Conservation (phyloP, 2,797 vertebrate genomes). For the Acanthornis magna region DNA sequence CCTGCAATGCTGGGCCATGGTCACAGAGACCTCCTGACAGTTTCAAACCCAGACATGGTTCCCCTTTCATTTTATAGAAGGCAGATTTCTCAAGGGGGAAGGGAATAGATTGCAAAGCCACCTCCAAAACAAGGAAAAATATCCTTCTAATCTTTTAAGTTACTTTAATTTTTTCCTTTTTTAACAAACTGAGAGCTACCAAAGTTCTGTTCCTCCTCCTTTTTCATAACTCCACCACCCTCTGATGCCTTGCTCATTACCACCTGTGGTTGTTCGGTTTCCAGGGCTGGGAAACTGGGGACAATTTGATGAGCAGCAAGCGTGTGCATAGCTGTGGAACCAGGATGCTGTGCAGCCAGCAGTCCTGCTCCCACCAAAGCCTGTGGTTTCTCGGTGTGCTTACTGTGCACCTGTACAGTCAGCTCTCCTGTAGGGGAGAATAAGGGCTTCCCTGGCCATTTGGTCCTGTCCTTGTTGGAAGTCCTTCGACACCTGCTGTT, state of each 20-base stretch:
- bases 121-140: not conserved
- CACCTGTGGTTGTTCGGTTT: not conserved
- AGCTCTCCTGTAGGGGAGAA: not conserved
- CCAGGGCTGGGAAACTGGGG: not conserved
- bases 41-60: not conserved
- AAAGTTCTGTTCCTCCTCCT: not conserved
- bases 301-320: not conserved
- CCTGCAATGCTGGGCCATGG: not conserved
- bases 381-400: rapidly evolving
- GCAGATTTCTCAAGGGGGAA: not conserved
- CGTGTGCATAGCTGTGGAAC: not conserved
- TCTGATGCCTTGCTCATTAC: not conserved
- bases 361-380: not conserved
- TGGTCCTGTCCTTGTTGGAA: not conserved
- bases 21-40: not conserved
- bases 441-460: not conserved
- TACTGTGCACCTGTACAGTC: not conserved
- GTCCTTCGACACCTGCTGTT: not conserved
- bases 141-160: not conserved
- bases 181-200: not conserved
- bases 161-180: not conserved
- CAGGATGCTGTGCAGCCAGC: not conserved
- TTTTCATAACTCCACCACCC: not conserved
- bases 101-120: not conserved
- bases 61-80: constrained; percentile 24